A percentile compares a stretch with the other conserved stretches of the same genome.
phyloP scores from a whole-genome alignment of 2,113 vertebrate genomes.

The Amphilophus citrinellus region DNA sequence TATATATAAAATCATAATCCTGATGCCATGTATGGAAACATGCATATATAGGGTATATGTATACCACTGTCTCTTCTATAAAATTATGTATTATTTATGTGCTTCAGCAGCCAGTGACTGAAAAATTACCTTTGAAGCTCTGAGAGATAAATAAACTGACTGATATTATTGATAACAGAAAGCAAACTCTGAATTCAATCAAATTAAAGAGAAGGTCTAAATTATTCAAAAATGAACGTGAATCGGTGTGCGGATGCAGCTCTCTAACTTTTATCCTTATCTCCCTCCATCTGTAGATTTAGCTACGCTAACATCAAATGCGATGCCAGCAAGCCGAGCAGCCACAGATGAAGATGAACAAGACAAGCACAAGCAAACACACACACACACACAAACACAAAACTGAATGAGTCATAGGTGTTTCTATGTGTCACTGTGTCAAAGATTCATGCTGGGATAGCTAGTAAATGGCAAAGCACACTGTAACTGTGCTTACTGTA shows the following conservation, averaged over 20 bases:
- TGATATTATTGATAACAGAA: not conserved
- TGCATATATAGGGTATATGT: not conserved
- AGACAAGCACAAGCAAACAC: not conserved
- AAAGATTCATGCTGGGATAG: slow-evolving; percentile 52
- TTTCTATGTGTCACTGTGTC: slow-evolving; percentile 69
- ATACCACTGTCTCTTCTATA: slow-evolving; percentile 17
- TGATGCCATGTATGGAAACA: slow-evolving; percentile 33
- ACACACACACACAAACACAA: not conserved
- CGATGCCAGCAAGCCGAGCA: not conserved
- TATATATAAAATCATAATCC: not conserved
- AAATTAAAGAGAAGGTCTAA: not conserved
- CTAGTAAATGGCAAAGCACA: slow-evolving; percentile 44
- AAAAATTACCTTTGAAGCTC: slow-evolving; percentile 35
- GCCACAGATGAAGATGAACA: not conserved
- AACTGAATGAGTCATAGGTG: slow-evolving; percentile 54
- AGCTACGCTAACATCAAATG: slow-evolving; percentile 6
- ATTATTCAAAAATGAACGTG: slow-evolving; percentile 24
- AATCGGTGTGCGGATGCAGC: not conserved
- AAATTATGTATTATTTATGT: slow-evolving; percentile 63
- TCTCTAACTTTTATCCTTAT: not conserved
- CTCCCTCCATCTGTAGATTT: slow-evolving; percentile 5
- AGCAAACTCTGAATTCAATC: slow-evolving; percentile 5
- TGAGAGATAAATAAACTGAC: slow-evolving; percentile 11
- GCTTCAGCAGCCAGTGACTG: slow-evolving; percentile 8
- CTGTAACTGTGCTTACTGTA: slow-evolving; percentile 33